Evolutionary conservation across 1,140 invertebrate species (phyloP), one percentile per base, ranked within the genome.

Genomic region (Calephelis virginiensis): DNA sequence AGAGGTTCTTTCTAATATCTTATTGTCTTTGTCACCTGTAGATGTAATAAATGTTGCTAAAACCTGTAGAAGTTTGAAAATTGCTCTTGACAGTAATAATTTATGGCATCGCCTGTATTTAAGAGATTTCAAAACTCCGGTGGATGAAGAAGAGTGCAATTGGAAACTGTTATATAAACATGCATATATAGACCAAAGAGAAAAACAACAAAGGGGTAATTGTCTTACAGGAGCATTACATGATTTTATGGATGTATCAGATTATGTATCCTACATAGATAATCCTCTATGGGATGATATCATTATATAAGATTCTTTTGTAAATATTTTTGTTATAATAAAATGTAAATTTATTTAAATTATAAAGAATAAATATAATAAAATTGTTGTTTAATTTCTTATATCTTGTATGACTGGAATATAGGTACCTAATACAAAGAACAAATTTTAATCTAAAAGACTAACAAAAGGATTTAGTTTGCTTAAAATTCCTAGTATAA

Each of bases 101-200:
- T 74, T 90, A 13, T 89, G 85, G 86, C 82, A 86, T 68, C 68
- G 72, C 61, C 71, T 89, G 47, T 83, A 69, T 64, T 74, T 76
- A 67, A 80, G 86, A 71, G 85, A 90, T 72, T 87, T 82, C 72
- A 70, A 64, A 47, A 67, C 59, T 65, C 14, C 45, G 60, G 43
- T n/a, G 46, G 56, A 72, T 37, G 10, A 49, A 64, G 75, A 69
- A 14, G 63, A 28, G n/a, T 63, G 37, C 28, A 69, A 78, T 64
- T 89, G 83, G 85, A 86, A 78, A 65, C 56, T 62, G 8, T 38
- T 70, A 43, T 89, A 87, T 62, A 81, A 71, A 67, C 68, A 80
- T 48, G 66, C 50, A 61, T 84, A 78, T 76, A 59, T 68, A 64
- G 40, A 59, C 63, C 40, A 75, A 67, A 63, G 74, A 53, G 69